These are phyloP conservation scores for Lithophane semibrunnea DNA, from an alignment of 2,888 invertebrate genomes.

Conservation along the genomic window DNA sequence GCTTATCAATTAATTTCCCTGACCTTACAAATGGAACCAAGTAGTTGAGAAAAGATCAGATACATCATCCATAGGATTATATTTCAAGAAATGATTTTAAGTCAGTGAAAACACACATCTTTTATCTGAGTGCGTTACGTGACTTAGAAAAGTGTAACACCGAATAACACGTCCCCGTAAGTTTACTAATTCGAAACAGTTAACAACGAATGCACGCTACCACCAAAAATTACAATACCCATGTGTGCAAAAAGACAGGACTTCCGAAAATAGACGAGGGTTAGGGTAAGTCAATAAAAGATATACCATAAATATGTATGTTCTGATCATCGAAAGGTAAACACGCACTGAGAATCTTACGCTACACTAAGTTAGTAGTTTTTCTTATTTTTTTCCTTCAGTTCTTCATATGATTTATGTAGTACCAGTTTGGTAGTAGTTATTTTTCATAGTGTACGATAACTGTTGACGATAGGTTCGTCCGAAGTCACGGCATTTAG, in stretches of 20 bases:
- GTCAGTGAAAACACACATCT: not conserved
- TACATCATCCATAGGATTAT: no score
- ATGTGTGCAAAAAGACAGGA: not conserved
- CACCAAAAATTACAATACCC: no score
- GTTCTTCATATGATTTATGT: conserved; percentile 12
- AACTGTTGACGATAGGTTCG: no score
- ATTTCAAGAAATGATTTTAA: not conserved
- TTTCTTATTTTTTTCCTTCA: conserved; percentile 7
- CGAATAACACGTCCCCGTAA: no score
- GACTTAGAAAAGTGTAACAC: no score
- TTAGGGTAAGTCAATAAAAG: not conserved
- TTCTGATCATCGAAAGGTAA: conserved; percentile 6
- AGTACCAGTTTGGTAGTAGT: not conserved
- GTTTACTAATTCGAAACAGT: no score
- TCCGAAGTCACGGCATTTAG: no score
- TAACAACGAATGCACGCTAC: no score
- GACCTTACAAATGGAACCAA: not conserved
- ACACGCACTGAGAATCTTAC: conserved; percentile 1
- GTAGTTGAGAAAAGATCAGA: not conserved
- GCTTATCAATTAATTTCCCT: not conserved
- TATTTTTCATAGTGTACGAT: not conserved
- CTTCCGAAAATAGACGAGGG: conserved; percentile 12
- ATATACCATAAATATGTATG: conserved; percentile 2
- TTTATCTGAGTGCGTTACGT: no score
- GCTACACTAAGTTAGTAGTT: conserved; percentile 20